Conservation (phyloP, 2,797 vertebrate species). For the Enteromius treurensis region DNA sequence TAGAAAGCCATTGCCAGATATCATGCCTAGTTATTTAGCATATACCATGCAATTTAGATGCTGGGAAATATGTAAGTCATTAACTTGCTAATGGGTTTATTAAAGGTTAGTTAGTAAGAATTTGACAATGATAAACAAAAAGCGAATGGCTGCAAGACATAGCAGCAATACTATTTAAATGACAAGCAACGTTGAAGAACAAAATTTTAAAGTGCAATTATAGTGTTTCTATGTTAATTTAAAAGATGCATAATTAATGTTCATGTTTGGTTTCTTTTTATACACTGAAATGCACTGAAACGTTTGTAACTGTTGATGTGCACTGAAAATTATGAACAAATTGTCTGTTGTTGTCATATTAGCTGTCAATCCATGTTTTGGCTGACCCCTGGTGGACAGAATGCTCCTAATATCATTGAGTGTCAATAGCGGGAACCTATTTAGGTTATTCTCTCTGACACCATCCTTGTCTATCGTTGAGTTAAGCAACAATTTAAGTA, state of each 20-base stretch:
- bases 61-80: slow-evolving; percentile 13
- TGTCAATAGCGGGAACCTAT: slow-evolving; percentile 23
- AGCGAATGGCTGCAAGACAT: slow-evolving; percentile 21
- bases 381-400: slow-evolving; percentile 70
- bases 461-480: slow-evolving; percentile 23
- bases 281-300: slow-evolving; percentile 48
- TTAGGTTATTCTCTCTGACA: slow-evolving; percentile 27
- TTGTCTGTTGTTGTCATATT: slow-evolving; percentile 41
- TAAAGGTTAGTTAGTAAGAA: neutral
- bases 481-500: slow-evolving; percentile 9
- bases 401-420: slow-evolving; percentile 10
- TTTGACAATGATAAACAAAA: slow-evolving; percentile 15
- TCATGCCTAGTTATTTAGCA: slow-evolving; percentile 32
- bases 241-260: slow-evolving; percentile 40
- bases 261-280: slow-evolving; percentile 49
- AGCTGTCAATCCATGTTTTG: slow-evolving; percentile 59
- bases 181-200: slow-evolving; percentile 23
- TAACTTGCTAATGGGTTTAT: slow-evolving; percentile 14
- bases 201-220: slow-evolving; percentile 76
- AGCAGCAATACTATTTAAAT: slow-evolving; percentile 35
- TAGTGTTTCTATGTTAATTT: slow-evolving; percentile 55
- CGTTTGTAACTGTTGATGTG: slow-evolving; percentile 43
- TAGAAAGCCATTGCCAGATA: slow-evolving; percentile 39
- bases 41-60: slow-evolving; percentile 11
- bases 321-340: slow-evolving; percentile 31